Base-by-base conservation (phyloP, 2,888 invertebrate species). In the Biston stratarius region DNA sequence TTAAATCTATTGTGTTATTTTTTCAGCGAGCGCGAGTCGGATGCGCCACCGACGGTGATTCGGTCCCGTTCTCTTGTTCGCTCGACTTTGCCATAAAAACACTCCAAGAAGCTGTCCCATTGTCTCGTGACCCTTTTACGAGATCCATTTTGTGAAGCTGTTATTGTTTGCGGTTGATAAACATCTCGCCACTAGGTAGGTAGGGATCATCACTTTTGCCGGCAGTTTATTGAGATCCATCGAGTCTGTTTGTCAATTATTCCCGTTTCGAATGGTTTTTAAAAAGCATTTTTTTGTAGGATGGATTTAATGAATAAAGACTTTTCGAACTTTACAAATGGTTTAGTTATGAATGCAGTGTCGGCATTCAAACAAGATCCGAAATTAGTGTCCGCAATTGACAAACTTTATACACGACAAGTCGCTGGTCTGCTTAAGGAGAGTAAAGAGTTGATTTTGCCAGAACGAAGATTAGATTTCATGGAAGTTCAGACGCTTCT, bases 81-180 rank as follows among this genome's bases (percentile, higher is more conserved):
- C 84, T 86, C 88, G 86, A 87, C 87, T 90, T 89, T 82, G 89
- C 81, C 83, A 89, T 92, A 92, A 92, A 92, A 93, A 92, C 91
- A 82, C 82, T 90, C 80, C 67, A 84, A 89, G 88, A 84, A 91
- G 87, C 89, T 87, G 84, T 83, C 83, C 92, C 81, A 92, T 94
- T 93, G 93, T 93, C 90, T 93, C 88, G 83, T 85, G 89, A 86
- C 85, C 89, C 91, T 90, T 92, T 93, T 93, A 94, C 89, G 92
- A 92, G 88, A 89, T 83, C 87, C 81, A 90, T 91, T 91, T 92
- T 93, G 90, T 91, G 88, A 87, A 81, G 91, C 88, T 92, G 92
- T 93, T 92, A 93, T 94, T 93, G 92, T 94, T 93, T 92, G 92
- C 88, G 91, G 92, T 90, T 88, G 93, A 93, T 93, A 93, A 93